Base-by-base conservation (phyloP, 2,113 vertebrate species). In the Pomatostomus ruficeps region DNA sequence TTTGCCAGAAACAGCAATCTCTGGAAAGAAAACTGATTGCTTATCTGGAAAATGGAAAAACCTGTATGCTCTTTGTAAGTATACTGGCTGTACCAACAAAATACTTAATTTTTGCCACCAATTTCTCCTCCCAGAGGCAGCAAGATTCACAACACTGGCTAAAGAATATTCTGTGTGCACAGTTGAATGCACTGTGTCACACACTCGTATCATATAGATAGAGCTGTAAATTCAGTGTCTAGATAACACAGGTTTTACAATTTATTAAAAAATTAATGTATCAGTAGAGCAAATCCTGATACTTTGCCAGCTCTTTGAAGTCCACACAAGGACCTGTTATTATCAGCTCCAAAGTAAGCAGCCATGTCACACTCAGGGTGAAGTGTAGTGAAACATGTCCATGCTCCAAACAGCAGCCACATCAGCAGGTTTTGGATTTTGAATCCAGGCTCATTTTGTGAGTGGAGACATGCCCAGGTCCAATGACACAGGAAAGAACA, bases 371-470 rank as follows among this genome's bases (percentile, higher is more conserved):
- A 61, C 24, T 36, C 54, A 52, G 36, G 18, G 7, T 61, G 22
- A 48, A 10, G 6, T 6, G 21, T 1, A 61, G 17, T 14, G 23
- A 81, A 42, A 48, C 11, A 19, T 1, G 16, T 2, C 20, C 4
- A 9, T 10, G 12, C 28, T 57, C 36, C 36, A 43, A 71, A 49
- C 26, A 51, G 3, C 43, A 58, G 22, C 11, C 61, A 68, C 23
- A 1, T 16, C 35, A 81, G 81, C 16, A 71, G 19, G 10, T 38
- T 57, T 23, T 57, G 28, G 20, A 55, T 67, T 76, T 72, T 62
- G 40, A 81, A 58, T 12, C 12, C 38, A 24, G 43, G 13, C 46
- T 29, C 36, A n/a, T 71, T 63, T 40, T 51, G 31, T 13, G 26
- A 59, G 33, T 11, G 25, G 45, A 43, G 14, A 40, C 14, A 55